These are phyloP conservation scores for Macropodus opercularis DNA, from an alignment of 2,797 vertebrate species.

Conservation along the genomic window DNA sequence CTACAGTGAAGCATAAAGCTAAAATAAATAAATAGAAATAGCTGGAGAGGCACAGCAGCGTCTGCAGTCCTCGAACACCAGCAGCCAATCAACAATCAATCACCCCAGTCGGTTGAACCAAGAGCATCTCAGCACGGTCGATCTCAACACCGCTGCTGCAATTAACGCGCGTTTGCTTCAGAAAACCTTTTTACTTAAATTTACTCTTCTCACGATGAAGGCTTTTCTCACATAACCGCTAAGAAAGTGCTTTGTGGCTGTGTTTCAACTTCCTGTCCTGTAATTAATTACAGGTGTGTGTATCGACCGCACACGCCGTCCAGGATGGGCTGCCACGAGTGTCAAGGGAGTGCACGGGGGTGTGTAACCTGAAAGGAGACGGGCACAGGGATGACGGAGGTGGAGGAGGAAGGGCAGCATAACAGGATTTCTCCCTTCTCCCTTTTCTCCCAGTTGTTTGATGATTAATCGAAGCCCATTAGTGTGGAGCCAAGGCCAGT, in stretches of 20 bases:
- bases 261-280: conserved; percentile 32
- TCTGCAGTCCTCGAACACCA: too few relatives aligned
- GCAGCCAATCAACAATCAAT: too few relatives aligned
- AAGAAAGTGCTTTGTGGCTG: conserved; percentile 21
- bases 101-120: too few relatives aligned
- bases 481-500: conserved; percentile 65
- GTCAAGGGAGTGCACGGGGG: conserved; percentile 31
- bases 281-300: conserved; percentile 47
- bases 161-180: neutral
- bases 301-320: conserved; percentile 46
- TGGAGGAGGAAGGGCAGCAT: conserved; percentile 41
- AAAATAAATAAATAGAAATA: too few relatives aligned
- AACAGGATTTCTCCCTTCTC: conserved; percentile 50
- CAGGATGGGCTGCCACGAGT: conserved; percentile 2
- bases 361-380: conserved; percentile 35
- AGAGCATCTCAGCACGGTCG: neutral
- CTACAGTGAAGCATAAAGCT: too few relatives aligned
- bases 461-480: conserved; percentile 83
- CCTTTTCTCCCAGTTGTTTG: conserved; percentile 57
- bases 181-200: conserved; percentile 6
- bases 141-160: neutral
- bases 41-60: too few relatives aligned
- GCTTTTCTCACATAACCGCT: conserved; percentile 5
- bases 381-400: conserved; percentile 46
- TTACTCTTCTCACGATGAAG: conserved; percentile 8